phyloP scores from a whole-genome alignment of 2,888 invertebrate species.

The Chalcis sispes region DNA sequence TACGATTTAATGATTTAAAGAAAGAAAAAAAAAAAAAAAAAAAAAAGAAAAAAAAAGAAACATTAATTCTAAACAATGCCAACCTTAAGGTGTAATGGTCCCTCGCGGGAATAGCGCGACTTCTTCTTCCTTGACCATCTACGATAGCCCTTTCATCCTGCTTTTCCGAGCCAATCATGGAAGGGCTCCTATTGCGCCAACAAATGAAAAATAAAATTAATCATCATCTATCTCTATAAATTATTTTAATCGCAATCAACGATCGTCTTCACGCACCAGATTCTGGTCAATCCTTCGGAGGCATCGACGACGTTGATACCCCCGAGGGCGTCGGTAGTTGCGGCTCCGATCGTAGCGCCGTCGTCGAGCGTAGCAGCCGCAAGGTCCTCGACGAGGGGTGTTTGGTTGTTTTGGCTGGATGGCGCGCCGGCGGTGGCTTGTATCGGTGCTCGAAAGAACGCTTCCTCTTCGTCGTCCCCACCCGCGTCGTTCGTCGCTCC shows the following conservation, averaged over 20 bases:
- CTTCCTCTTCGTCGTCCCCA: constrained; percentile 77
- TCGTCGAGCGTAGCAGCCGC: constrained; percentile 24
- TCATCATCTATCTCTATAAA: no score
- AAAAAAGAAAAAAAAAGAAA: background rate
- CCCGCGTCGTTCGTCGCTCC: constrained; percentile 72
- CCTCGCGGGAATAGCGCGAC: constrained; percentile 64
- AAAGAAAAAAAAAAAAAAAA: background rate
- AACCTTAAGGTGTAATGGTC: constrained; percentile 74
- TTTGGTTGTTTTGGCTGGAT: constrained; percentile 67
- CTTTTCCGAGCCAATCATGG: constrained; percentile 27
- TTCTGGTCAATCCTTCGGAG: constrained; percentile 43
- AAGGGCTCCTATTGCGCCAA: constrained; percentile 32
- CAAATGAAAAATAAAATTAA: background rate
- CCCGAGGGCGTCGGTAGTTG: constrained; percentile 11
- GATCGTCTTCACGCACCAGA: constrained; percentile 37
- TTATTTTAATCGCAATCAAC: background rate
- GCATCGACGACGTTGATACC: constrained; percentile 45
- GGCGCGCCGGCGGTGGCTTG: background rate
- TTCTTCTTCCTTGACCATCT: constrained; percentile 66
- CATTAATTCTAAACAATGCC: background rate
- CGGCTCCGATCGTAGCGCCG: background rate
- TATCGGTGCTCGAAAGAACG: constrained; percentile 80
- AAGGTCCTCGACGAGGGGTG: constrained; percentile 65
- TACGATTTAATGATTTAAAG: no score
- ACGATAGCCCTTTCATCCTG: constrained; percentile 66